Evolutionary conservation across 2,888 invertebrate species (phyloP), one percentile per base, ranked within the genome.

Genomic region (Eudasyphora cyanicolor): DNA sequence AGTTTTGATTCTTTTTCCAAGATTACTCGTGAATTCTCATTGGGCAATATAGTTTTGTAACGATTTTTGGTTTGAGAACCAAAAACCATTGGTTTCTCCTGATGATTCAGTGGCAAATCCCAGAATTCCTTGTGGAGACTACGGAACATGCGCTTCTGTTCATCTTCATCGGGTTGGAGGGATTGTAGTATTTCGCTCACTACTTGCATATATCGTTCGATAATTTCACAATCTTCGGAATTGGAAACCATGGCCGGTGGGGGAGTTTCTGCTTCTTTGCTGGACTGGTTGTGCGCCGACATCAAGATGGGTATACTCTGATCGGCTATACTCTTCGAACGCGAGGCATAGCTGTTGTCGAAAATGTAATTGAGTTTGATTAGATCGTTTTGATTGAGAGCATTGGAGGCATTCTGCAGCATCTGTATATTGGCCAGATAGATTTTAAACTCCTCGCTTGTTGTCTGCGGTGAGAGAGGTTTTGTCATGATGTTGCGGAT

Each of bases 61-160:
- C 98, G 94, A 91, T 98, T 98, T 92, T 97, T 97, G 14, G 95
- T 94, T 86, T 97, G 97, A 29, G 97, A 97, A 0, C 98, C 98
- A 32, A 96, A 96, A 0, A 98, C 96, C 88, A 96, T 95, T 8
- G 97, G 96, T 89, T 97, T 97, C 89, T 98, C 97, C 86, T 98
- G 97, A 86, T 97, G 95, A 92, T 98, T 98, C 82, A 97, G 94
- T 0, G 98, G 98, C 89, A 98, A 95, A 91, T 98, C 97, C 98
- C 98, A 98, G 90, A 98, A 98, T 91, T 98, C 98, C 88, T 97
- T 96, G 89, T 97, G 96, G 74, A 98, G 90, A 85, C 94, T 95
- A 57, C 95, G 92, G 67, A 95, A 92, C 83, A 95, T 90, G 86
- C 93, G 93, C 86, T 94, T 94, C 92, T 95, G 93, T 87, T 94